phyloP scores from a whole-genome alignment of 2,113 vertebrate genomes.

The Zapornia atra region DNA sequence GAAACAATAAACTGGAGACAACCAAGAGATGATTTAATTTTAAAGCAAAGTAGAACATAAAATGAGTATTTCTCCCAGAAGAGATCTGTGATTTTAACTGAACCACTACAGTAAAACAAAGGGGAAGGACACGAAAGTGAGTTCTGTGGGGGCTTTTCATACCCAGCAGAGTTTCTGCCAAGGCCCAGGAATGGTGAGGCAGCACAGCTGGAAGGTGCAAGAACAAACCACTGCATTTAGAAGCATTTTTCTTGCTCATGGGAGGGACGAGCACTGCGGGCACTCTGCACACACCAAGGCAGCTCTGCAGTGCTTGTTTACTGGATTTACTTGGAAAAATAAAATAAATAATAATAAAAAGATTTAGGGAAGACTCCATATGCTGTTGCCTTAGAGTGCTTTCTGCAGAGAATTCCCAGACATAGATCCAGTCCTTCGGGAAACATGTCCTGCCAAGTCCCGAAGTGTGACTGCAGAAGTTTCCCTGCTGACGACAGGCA shows the following conservation, averaged over 20 bases:
- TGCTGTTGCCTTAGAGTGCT: background rate
- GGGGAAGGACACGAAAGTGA: background rate
- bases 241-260: background rate
- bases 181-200: background rate
- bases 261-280: background rate
- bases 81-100: background rate
- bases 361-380: background rate
- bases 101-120: background rate
- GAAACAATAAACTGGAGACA: background rate
- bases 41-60: background rate
- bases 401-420: background rate
- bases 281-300: background rate
- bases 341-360: background rate
- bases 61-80: background rate
- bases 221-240: background rate
- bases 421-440: background rate
- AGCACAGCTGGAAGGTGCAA: background rate
- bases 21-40: background rate
- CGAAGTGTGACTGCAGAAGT: background rate
- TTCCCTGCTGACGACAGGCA: background rate
- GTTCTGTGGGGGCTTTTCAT: background rate
- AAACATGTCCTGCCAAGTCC: background rate
- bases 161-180: background rate
- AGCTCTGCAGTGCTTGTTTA: fast-evolving
- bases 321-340: background rate